Percentiles rank a stretch among this genome's conserved stretches.
phyloP scores from a whole-genome alignment of 2,888 invertebrate species.

The Acleris emargana region DNA sequence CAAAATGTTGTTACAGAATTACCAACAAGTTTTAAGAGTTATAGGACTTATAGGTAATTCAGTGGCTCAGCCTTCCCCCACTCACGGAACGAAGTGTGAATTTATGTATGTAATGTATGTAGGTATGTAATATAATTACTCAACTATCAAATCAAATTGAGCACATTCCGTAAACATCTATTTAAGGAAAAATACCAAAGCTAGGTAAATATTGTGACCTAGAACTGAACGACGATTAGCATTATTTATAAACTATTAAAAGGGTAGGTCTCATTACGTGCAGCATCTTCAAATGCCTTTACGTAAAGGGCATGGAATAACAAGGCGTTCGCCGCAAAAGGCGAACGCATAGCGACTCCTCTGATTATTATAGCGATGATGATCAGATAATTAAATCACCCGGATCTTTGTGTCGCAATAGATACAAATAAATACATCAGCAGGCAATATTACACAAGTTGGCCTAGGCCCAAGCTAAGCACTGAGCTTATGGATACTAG shows the following conservation, averaged over 20 bases:
- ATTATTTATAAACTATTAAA: slow-evolving; percentile 35
- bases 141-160: neutral
- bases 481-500: too few relatives aligned
- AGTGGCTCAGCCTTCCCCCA: too few relatives aligned
- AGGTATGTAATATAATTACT: too few relatives aligned
- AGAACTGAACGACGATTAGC: slow-evolving; percentile 28
- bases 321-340: slow-evolving; percentile 35
- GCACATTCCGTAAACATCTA: neutral
- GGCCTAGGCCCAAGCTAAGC: too few relatives aligned
- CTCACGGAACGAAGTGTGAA: too few relatives aligned
- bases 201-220: slow-evolving; percentile 16
- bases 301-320: slow-evolving; percentile 63
- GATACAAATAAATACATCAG: neutral
- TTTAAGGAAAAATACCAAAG: slow-evolving; percentile 25
- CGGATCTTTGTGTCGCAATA: slow-evolving; percentile 2
- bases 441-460: too few relatives aligned
- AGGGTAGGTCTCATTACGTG: slow-evolving; percentile 25
- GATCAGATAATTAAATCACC: neutral
- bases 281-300: slow-evolving; percentile 65
- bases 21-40: too few relatives aligned
- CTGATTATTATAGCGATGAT: slow-evolving; percentile 23
- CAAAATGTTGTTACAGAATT: too few relatives aligned
- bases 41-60: too few relatives aligned
- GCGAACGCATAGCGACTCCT: slow-evolving; percentile 26
- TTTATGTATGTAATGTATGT: too few relatives aligned